Conservation (phyloP, 2,888 invertebrate genomes). For the Craniophora ligustri region DNA sequence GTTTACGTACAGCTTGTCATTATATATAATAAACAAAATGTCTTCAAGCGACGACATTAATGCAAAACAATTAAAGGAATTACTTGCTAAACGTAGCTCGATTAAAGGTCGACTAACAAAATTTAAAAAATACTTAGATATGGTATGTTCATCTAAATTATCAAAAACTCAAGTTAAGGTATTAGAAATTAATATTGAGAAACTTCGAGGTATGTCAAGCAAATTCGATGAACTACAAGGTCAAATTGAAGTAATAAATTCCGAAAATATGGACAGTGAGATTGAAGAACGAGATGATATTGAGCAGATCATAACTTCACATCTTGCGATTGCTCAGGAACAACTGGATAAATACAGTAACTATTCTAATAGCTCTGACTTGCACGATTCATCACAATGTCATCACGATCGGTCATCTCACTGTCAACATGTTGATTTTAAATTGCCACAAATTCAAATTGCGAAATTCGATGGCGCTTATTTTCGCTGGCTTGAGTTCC, state of each 20-base stretch:
- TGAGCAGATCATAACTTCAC: slow-evolving; percentile 13
- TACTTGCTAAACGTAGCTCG: slow-evolving; percentile 5
- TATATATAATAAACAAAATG: neutral
- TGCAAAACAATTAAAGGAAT: slow-evolving; percentile 5
- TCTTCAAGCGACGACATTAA: slow-evolving; percentile 2
- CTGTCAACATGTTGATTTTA: slow-evolving; percentile 11
- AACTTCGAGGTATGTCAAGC: slow-evolving; percentile 12
- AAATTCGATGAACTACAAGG: slow-evolving; percentile 23
- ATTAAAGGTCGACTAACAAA: slow-evolving; percentile 16
- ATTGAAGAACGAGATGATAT: slow-evolving; percentile 21
- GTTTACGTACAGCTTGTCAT: too few relatives aligned
- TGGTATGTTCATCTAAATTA: slow-evolving; percentile 4
- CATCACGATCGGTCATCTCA: slow-evolving; percentile 2
- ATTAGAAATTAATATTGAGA: slow-evolving; percentile 8
- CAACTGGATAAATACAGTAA: slow-evolving; percentile 3
- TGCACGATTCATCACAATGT: neutral
- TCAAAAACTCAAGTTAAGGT: slow-evolving; percentile 3
- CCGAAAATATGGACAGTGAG: slow-evolving; percentile 14
- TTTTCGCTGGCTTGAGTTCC: slow-evolving; percentile 45
- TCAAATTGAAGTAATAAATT: slow-evolving; percentile 26
- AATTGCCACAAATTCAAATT: slow-evolving; percentile 30
- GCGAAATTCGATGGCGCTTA: slow-evolving; percentile 43
- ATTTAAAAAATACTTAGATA: slow-evolving; percentile 5
- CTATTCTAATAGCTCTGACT: neutral
- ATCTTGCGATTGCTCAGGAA: slow-evolving; percentile 13